Evolutionary conservation across 2,113 vertebrate species (phyloP).

Genomic region (Benitochromis conjunctus): DNA sequence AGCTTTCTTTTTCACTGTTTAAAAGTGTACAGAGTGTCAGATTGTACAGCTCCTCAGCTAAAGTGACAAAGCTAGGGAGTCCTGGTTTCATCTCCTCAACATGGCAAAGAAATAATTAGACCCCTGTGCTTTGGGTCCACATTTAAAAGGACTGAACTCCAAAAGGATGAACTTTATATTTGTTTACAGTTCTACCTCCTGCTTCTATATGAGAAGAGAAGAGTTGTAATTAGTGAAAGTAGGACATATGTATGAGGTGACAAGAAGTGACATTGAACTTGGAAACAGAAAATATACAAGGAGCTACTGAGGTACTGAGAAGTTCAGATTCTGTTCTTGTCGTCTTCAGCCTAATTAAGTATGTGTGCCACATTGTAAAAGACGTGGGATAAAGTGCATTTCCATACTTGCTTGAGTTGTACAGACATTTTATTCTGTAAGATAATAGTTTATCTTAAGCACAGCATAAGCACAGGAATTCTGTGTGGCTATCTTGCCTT

Average conservation of each 20-base stretch:
- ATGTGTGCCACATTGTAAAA: neutral
- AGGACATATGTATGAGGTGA: neutral
- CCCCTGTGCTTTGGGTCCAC: conserved; percentile 6
- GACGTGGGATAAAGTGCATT: neutral
- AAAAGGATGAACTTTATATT: conserved; percentile 20
- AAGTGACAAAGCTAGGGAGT: conserved; percentile 6
- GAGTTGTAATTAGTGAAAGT: neutral
- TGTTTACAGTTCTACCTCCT: neutral
- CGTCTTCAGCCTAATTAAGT: neutral
- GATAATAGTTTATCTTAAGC: too few relatives aligned
- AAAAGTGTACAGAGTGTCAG: neutral
- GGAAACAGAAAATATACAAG: neutral
- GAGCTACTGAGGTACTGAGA: neutral
- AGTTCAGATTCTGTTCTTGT: neutral
- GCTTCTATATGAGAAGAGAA: neutral
- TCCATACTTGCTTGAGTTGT: neutral
- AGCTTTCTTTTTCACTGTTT: conserved; percentile 9
- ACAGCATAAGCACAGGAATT: neutral
- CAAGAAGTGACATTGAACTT: neutral
- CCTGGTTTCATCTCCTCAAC: conserved; percentile 6
- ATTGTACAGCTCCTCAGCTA: conserved; percentile 3
- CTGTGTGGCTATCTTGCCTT: neutral
- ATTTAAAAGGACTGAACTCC: conserved; percentile 21
- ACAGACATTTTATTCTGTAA: neutral
- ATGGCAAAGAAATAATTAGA: conserved; percentile 35